Evolutionary conservation across 92 coral and sea anemone genomes (phyloP), one percentile per base, ranked within the genome.

Genomic region (Actinernus sp.): DNA sequence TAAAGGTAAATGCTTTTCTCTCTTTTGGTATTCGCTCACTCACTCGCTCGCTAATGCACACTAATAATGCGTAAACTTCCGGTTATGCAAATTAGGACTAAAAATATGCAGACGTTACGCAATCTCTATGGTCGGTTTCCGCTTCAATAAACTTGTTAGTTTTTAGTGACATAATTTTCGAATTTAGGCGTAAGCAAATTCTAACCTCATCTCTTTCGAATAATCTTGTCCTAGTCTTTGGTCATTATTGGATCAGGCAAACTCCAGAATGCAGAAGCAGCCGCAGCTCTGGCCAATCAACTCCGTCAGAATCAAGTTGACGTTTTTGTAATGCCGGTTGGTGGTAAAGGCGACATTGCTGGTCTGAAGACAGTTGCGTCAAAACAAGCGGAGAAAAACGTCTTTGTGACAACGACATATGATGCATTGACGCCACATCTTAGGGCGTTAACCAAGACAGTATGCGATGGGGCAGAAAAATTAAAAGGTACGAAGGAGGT

Each of bases 351-450:
- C 21, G 98, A 93, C 36, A 49, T 93, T 17, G 46, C 52, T 27
- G 59, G 80, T 12, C 71, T 90, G 11, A 85, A 68, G 38, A 70
- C 71, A 46, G 31, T 93, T n/a, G 97, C 74, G 4, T 86, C 96
- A 2, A 85, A 82, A 33, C 80, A 88, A 13, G 92, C 55, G 50
- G 98, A 89, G 47, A 82, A 78, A 44, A 86, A 93, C 61, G 84
- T 92, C 17, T 93, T 90, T 60, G 25, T 93, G 56, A 61, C 97
- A 18, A 84, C 97, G 7, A 76, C 98, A 31, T 79, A 68, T 63
- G 43, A 74, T 76, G 88, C 86, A 12, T 56, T 93, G 18, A 81
- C 36, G 32, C 85, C 96, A 6, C 76, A 74, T 21, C 58, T 89
- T 31, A 55, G 96, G 32, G 76, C 82, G 3, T 64, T 89, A 16